These are phyloP conservation scores for Spodoptera frugiperda DNA, from an alignment of 1,140 invertebrate genomes.

Conservation along the genomic window DNA sequence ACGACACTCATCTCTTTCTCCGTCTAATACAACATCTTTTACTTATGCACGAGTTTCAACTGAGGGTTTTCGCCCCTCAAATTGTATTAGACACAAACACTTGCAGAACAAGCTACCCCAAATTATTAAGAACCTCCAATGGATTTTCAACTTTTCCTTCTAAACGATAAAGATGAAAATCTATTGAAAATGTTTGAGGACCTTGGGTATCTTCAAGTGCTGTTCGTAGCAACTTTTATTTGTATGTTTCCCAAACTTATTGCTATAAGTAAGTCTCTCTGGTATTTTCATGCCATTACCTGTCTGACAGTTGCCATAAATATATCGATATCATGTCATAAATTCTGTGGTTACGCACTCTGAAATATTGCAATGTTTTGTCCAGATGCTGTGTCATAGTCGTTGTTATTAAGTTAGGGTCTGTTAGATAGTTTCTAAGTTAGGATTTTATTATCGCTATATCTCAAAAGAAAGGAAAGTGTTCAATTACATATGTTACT, in stretches of 20 bases:
- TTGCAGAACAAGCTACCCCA: too few relatives aligned
- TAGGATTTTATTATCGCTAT: neutral
- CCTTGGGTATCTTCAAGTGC: too few relatives aligned
- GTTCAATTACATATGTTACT: neutral
- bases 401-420: constrained; percentile 25
- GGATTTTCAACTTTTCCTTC: too few relatives aligned
- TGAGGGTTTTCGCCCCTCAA: constrained; percentile 59
- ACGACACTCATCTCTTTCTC: constrained; percentile 58
- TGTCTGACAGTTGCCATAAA: constrained; percentile 77
- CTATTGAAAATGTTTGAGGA: too few relatives aligned
- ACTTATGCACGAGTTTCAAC: constrained; percentile 60
- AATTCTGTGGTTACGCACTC: constrained; percentile 61
- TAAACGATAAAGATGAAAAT: too few relatives aligned
- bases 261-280: constrained; percentile 65
- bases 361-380: constrained; percentile 58
- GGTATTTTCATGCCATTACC: constrained; percentile 83
- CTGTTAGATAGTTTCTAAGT: neutral
- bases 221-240: constrained; percentile 56
- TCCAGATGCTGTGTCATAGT: constrained; percentile 44
- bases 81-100: constrained; percentile 57
- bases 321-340: constrained; percentile 74
- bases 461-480: too few relatives aligned
- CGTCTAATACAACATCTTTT: constrained; percentile 10
- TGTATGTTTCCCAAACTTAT: constrained; percentile 69
- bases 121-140: too few relatives aligned